Percentiles rank a stretch among this genome's conserved stretches.
Evolutionary conservation across 1,140 invertebrate genomes (phyloP).

Genomic region (Notospermus geniculatus): DNA sequence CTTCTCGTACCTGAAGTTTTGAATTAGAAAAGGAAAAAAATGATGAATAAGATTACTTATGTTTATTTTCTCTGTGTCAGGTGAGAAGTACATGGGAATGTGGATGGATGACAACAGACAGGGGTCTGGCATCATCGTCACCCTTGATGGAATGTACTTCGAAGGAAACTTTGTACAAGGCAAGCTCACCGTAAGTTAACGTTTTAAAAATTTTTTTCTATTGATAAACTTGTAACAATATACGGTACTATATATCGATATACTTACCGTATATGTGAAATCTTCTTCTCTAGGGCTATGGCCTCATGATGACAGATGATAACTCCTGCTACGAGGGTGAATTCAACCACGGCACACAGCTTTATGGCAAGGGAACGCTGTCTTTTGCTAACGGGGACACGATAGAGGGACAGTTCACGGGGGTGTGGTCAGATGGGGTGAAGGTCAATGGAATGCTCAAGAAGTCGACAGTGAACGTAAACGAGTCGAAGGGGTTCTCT

Average conservation of each 20-base stretch:
- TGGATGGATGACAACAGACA: conserved; percentile 80
- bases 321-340: conserved; percentile 86
- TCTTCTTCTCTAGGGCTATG: conserved; percentile 76
- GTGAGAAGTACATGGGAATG: conserved; percentile 84
- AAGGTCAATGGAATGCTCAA: conserved; percentile 76
- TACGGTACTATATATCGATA: too few relatives aligned
- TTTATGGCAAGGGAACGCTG: conserved; percentile 76
- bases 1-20: too few relatives aligned
- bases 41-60: too few relatives aligned
- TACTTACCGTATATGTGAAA: too few relatives aligned
- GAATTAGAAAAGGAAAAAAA: too few relatives aligned
- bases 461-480: conserved; percentile 63
- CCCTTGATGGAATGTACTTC: conserved; percentile 85
- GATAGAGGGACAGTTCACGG: conserved; percentile 71
- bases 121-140: conserved; percentile 79
- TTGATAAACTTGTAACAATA: too few relatives aligned
- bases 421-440: conserved; percentile 77
- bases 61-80: conserved; percentile 60
- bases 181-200: conserved; percentile 68
- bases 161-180: conserved; percentile 80
- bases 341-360: conserved; percentile 71
- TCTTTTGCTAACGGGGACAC: conserved; percentile 73
- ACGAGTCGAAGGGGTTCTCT: conserved; percentile 12
- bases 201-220: too few relatives aligned
- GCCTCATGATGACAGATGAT: conserved; percentile 84